A percentile compares a stretch with the other conserved stretches of the same genome.
Conservation (phyloP, 2,113 vertebrate genomes). For the Cephalopholis sonnerati region DNA sequence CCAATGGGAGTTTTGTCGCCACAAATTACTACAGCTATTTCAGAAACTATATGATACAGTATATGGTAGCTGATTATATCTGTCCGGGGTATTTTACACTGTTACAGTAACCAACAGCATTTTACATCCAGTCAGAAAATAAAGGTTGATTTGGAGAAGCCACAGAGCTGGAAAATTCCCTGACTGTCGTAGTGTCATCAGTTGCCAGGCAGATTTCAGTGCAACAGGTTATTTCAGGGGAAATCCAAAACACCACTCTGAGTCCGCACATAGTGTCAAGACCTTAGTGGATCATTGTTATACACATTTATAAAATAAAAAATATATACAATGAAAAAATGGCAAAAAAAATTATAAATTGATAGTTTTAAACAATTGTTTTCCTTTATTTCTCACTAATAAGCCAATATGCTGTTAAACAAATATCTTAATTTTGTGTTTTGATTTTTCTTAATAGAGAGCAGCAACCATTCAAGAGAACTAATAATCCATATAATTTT, state of each 20-base stretch:
- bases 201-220: conserved; percentile 45
- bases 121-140: not conserved
- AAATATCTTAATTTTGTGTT: no score
- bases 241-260: not conserved
- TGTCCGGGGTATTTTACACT: not conserved
- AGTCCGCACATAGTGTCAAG: not conserved
- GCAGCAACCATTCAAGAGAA: not conserved
- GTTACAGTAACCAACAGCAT: not conserved
- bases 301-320: no score
- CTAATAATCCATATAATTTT: not conserved
- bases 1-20: not conserved
- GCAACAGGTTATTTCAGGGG: conserved; percentile 22
- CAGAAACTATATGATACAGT: not conserved
- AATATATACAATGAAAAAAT: no score
- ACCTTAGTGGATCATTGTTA: not conserved
- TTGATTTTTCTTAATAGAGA: not conserved
- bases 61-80: no score
- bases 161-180: not conserved
- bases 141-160: not conserved
- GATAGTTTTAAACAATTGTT: not conserved
- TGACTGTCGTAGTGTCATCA: not conserved
- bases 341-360: no score
- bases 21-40: not conserved
- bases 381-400: no score
- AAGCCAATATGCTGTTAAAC: no score